Evolutionary conservation across 2,797 vertebrate genomes (phyloP).

Genomic region (Carduelis carduelis): DNA sequence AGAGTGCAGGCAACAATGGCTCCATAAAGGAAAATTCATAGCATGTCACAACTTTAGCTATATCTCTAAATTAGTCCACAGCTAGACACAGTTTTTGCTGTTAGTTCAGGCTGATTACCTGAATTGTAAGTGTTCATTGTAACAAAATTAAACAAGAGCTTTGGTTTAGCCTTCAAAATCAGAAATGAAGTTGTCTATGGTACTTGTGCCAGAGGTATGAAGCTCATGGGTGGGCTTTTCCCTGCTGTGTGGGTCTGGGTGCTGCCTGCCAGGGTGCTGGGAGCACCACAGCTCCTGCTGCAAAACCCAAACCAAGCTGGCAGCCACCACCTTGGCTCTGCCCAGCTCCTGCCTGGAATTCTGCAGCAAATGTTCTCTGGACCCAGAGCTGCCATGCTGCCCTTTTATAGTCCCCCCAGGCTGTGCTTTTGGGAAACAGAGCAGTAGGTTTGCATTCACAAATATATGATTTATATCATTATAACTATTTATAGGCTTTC

Average conservation of each 20-base stretch:
- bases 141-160: background rate
- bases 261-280: background rate
- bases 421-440: background rate
- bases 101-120: constrained; percentile 1
- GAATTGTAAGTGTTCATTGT: background rate
- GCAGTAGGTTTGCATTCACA: background rate
- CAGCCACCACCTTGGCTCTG: background rate
- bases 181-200: background rate
- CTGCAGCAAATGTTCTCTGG: background rate
- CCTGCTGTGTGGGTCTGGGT: fast-evolving
- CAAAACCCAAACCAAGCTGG: background rate
- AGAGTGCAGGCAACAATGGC: background rate
- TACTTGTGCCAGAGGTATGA: background rate
- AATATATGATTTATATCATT: background rate
- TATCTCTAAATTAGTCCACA: background rate
- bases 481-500: background rate
- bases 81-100: background rate
- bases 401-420: background rate
- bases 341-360: background rate
- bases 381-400: background rate
- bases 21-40: background rate
- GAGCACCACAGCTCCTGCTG: background rate
- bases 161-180: background rate
- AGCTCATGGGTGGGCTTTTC: background rate
- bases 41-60: background rate